Conservation (phyloP, 2,888 invertebrate species). For the Plemyria rubiginata region DNA sequence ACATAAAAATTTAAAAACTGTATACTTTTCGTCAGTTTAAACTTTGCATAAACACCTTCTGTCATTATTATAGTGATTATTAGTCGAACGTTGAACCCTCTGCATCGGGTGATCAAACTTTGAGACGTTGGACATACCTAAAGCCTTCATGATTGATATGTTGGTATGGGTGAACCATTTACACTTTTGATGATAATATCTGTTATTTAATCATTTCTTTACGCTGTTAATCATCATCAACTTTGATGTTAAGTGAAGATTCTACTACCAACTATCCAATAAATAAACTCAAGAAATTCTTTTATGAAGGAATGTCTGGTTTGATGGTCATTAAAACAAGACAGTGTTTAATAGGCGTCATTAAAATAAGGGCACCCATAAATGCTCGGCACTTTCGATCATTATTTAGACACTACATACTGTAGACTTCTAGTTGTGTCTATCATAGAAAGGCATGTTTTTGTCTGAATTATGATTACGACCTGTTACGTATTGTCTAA, state of each 20-base stretch:
- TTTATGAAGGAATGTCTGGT: constrained; percentile 19
- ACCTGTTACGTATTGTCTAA: constrained; percentile 17
- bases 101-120: constrained; percentile 56
- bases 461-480: neutral
- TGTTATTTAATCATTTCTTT: constrained; percentile 20
- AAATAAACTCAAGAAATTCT: neutral
- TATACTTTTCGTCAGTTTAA: constrained; percentile 28
- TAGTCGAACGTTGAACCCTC: constrained; percentile 59
- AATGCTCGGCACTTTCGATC: constrained; percentile 41
- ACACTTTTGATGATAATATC: constrained; percentile 30
- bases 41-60: constrained; percentile 38
- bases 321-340: constrained; percentile 35
- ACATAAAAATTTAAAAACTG: constrained; percentile 23
- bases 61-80: constrained; percentile 44
- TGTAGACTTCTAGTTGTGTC: constrained; percentile 43
- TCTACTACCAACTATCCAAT: neutral
- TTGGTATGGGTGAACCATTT: constrained; percentile 42
- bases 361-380: constrained; percentile 40
- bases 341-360: constrained; percentile 34
- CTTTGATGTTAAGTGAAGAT: neutral
- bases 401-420: constrained; percentile 43
- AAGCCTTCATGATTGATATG: constrained; percentile 52
- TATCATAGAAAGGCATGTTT: constrained; percentile 40
- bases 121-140: constrained; percentile 42
- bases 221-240: constrained; percentile 18